Base-by-base conservation (phyloP, 2,113 vertebrate genomes). In the Gavia stellata region DNA sequence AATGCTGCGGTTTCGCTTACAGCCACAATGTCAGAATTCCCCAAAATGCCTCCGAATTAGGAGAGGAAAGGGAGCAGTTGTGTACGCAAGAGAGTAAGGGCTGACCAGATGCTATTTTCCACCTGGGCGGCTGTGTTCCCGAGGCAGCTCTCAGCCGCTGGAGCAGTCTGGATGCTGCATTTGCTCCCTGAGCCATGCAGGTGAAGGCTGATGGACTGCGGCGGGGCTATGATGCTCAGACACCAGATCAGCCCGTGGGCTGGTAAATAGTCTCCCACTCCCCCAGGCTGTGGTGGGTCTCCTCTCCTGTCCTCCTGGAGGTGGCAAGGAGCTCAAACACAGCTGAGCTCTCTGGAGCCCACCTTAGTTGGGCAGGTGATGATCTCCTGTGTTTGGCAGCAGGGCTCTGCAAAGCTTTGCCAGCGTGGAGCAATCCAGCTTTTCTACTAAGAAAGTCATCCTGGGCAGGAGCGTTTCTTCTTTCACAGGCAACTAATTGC, bases 1-100 rank as follows among this genome's bases (percentile, higher is more conserved):
- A 88, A 50, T 6, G 16, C 52, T 49, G 34, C 12, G 0, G 53
- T 63, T 91, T 81, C 4, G 3, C n/a, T 31, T 18, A 34, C 25
- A 67, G 38, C 10, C 28, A 21, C 29, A 55, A 62, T 23, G 33
- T 20, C 62, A 63, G 40, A 65, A 82, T 88, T 63, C 10, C 53
- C 26, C 33, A 2, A 63, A 88, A 47, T 8, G 25, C 5, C 9
- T 45, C 14, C 6, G 2, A 1, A 40, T 52, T 20, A 56, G 31
- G 56, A 74, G n/a, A 63, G 75, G 49, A 49, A 63, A 79, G 36
- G 63, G 50, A 83, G 38, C 10, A 18, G 7, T 44, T 62, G 24
- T 6, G 13, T 19, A 21, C 0, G 0, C 13, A 28, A 45, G 47
- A 55, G 28, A 28, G 21, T 3, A 40, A 65, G 61, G 49, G 18